These are phyloP conservation scores for Scylla paramamosain DNA, from an alignment of 1,140 invertebrate species.

Conservation along the genomic window DNA sequence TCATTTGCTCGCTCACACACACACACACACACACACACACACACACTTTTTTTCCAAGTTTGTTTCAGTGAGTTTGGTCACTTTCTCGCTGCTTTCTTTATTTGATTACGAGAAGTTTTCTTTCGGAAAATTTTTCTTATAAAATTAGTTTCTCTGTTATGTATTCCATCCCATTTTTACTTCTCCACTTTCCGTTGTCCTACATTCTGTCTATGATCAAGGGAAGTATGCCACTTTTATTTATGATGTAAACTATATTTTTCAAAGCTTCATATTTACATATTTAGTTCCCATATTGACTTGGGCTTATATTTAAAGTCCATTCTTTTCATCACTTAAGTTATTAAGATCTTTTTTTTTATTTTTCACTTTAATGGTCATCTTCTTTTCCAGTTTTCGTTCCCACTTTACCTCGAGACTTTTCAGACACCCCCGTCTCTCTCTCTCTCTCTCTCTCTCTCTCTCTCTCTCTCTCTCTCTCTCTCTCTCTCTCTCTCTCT, in stretches of 20 bases:
- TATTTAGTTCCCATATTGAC: not conserved
- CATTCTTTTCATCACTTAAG: too few relatives aligned
- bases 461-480: not conserved
- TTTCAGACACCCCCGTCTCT: too few relatives aligned
- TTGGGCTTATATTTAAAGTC: too few relatives aligned
- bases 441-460: not conserved
- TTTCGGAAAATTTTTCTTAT: not conserved
- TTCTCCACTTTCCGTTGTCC: not conserved
- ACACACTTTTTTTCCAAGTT: not conserved
- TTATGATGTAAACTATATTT: not conserved
- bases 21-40: not conserved
- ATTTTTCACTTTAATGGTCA: not conserved
- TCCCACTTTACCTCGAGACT: not conserved
- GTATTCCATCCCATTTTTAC: too few relatives aligned
- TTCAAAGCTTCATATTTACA: not conserved
- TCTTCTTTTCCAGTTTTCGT: not conserved
- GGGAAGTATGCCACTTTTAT: not conserved
- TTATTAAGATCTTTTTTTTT: too few relatives aligned
- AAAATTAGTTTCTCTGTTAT: too few relatives aligned
- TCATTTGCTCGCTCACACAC: not conserved
- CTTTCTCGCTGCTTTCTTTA: not conserved
- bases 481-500: not conserved
- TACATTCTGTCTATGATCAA: not conserved
- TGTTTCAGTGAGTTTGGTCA: not conserved
- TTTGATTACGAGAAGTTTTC: not conserved